A percentile compares a stretch with the other conserved stretches of the same genome.
Conservation (phyloP, 2,888 invertebrate species). For the Drosophila diplacantha region DNA sequence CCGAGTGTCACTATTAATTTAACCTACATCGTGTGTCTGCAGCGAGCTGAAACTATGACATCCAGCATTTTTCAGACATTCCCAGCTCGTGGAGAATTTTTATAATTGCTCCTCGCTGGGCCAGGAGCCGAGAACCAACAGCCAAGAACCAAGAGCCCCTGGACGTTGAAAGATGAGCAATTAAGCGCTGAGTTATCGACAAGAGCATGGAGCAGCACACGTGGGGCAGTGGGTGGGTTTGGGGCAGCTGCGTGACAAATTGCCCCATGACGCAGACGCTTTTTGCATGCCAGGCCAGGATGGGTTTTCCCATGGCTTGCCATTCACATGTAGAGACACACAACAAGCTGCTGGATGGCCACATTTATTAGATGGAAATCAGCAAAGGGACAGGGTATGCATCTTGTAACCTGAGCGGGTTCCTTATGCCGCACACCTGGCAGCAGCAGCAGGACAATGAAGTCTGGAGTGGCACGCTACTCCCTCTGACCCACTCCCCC, state of each 20-base stretch:
- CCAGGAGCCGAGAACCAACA: constrained; percentile 21
- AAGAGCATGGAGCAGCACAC: constrained; percentile 31
- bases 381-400: constrained; percentile 3
- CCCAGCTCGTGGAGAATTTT: constrained; percentile 12
- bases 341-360: constrained; percentile 16
- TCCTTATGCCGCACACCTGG: constrained; percentile 17
- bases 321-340: constrained; percentile 30
- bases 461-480: neutral
- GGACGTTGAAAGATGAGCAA: constrained; percentile 71
- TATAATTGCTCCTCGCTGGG: constrained; percentile 56
- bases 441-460: constrained; percentile 4
- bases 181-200: constrained; percentile 73
- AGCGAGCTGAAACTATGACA: too few relatives aligned
- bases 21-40: too few relatives aligned
- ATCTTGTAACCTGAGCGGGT: constrained; percentile 18
- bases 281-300: constrained; percentile 27
- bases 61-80: constrained; percentile 53
- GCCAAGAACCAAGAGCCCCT: constrained; percentile 5
- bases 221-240: constrained; percentile 2
- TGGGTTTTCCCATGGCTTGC: constrained; percentile 11
- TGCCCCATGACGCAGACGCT: constrained; percentile 61
- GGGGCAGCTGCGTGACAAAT: constrained; percentile 63
- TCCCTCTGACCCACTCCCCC: neutral
- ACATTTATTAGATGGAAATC: constrained; percentile 65
- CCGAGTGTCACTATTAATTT: too few relatives aligned